Evolutionary conservation across 2,797 vertebrate genomes (phyloP), one percentile per base, ranked within the genome.

Genomic region (Tarsius wallacei): DNA sequence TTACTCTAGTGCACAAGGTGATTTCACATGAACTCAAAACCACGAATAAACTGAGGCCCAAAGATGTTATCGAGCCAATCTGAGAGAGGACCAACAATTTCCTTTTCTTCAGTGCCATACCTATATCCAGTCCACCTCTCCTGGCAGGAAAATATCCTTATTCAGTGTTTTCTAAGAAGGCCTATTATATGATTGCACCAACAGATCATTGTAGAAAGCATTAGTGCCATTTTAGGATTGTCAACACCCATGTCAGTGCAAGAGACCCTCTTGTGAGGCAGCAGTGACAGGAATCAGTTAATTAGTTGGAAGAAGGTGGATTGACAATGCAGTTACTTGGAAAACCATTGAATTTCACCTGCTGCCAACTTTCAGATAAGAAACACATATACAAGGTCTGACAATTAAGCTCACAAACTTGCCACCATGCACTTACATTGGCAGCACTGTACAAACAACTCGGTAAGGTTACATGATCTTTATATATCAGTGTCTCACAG

Each of bases 261-360:
- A 81, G 42, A 77, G 89, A 78, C 61, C 10, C 11, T 6, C 22
- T 97, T 94, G 59, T 68, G 81, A 97, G 73, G 93, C 36, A 80
- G 74, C 49, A 93, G 10, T 0, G 4, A 86, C 55, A 96, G 85
- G 95, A 95, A 97, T 64, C 70, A 97, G 87, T 74, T 83, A 87
- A 81, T 95, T 95, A 85, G 51, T 66, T 87, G n/a, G 96, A 97
- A 93, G 76, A 93, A 95, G 36, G 15, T 74, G 73, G 61, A 93
- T 84, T 96, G 73, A 70, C 95, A 97, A 97, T 66, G 33, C 84
- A 64, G 81, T 89, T 68, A 95, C 70, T 91, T 95, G 93, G 76
- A 81, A 91, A 93, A 91, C 70, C 57, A 90, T 77, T 97, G 96
- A 49, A 97, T 97, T 97, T 98, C 82, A 87, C 2, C 71, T 91